phyloP scores from a whole-genome alignment of 2,888 invertebrate species.

The Trissoscelio sp. region DNA sequence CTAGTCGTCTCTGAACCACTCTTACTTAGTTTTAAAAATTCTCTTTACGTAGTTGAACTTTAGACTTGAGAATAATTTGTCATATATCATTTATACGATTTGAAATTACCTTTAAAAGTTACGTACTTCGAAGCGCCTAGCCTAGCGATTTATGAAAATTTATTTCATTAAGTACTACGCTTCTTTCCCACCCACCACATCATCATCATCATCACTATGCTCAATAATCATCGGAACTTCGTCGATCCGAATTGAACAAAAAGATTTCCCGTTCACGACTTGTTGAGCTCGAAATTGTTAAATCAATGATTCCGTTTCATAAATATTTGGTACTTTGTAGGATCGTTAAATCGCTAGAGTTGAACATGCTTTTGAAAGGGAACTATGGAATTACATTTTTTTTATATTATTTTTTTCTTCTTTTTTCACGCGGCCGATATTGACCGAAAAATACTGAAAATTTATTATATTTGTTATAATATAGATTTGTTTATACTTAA shows the following conservation, averaged over 20 bases:
- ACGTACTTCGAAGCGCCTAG: conserved; percentile 81
- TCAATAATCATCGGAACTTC: conserved; percentile 19
- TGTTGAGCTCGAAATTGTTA: conserved; percentile 13
- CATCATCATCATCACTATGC: conserved; percentile 15
- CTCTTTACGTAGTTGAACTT: conserved; percentile 77
- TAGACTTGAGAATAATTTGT: conserved; percentile 80
- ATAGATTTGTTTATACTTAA: conserved; percentile 66
- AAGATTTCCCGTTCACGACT: neutral
- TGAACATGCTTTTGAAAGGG: conserved; percentile 29
- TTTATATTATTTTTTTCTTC: conserved; percentile 12
- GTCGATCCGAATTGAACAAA: conserved; percentile 4
- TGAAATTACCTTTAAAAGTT: conserved; percentile 79
- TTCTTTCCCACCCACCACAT: too few relatives aligned
- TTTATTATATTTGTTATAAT: conserved; percentile 45
- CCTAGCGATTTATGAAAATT: conserved; percentile 73
- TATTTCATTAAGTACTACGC: conserved; percentile 31
- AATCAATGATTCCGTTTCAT: conserved; percentile 8
- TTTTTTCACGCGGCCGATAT: conserved; percentile 54
- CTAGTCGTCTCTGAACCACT: conserved; percentile 82
- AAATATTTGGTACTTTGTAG: conserved; percentile 16
- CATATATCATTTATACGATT: conserved; percentile 71
- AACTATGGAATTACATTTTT: conserved; percentile 20
- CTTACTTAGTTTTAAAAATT: conserved; percentile 80
- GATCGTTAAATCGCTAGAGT: conserved; percentile 4
- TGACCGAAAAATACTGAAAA: conserved; percentile 74